Evolutionary conservation across 2,113 vertebrate species (phyloP).

Genomic region (Nansenia antarctica): DNA sequence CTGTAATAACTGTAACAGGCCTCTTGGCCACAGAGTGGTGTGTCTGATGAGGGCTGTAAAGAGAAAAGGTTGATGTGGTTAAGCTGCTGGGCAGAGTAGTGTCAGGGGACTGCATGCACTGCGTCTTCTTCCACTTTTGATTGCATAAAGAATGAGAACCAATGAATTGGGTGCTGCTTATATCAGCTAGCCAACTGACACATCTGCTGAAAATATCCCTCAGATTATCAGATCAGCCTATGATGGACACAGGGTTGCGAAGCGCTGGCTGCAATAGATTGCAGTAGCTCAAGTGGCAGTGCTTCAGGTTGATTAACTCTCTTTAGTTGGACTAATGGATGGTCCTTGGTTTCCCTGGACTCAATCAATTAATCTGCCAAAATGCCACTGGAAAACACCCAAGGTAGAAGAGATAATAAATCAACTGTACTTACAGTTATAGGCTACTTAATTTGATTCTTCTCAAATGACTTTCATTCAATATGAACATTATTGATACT

Average conservation of each 20-base stretch:
- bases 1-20: background rate
- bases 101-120: background rate
- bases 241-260: too few species aligned
- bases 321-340: constrained; percentile 16
- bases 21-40: background rate
- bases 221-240: background rate
- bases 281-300: constrained; percentile 7
- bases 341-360: constrained; percentile 25
- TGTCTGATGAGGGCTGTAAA: background rate
- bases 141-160: background rate
- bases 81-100: background rate
- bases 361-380: background rate
- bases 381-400: background rate
- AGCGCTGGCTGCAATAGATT: constrained; percentile 5
- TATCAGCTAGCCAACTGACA: too few species aligned
- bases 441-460: too few species aligned
- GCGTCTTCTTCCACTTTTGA: background rate
- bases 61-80: background rate
- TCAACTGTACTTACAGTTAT: too few species aligned
- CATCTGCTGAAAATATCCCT: background rate
- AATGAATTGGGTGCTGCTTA: too few species aligned
- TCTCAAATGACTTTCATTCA: too few species aligned
- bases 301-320: constrained; percentile 32
- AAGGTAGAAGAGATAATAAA: too few species aligned
- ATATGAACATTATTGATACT: too few species aligned